These are phyloP conservation scores for Parapsyche elsis DNA, from an alignment of 1,140 invertebrate genomes.

Conservation along the genomic window DNA sequence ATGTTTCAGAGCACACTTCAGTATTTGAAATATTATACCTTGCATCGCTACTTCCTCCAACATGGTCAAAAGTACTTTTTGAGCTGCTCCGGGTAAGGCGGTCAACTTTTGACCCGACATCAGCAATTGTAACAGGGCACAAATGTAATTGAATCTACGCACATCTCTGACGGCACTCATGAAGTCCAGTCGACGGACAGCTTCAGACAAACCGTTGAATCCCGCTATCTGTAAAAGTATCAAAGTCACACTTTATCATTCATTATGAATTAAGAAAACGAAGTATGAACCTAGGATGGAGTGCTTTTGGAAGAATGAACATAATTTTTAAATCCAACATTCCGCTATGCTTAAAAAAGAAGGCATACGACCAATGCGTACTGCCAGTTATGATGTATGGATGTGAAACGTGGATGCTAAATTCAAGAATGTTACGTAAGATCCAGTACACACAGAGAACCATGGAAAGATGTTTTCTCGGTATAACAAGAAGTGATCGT, in stretches of 20 bases:
- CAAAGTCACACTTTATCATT: no score
- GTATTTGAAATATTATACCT: slow-evolving; percentile 69
- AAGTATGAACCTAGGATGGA: no score
- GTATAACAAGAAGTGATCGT: no score
- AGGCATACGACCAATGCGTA: no score
- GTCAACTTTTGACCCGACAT: slow-evolving; percentile 86
- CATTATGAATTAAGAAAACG: background rate
- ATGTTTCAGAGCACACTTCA: background rate
- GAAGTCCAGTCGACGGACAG: slow-evolving; percentile 93
- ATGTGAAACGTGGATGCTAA: no score
- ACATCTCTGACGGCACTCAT: slow-evolving; percentile 93
- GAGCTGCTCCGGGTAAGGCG: slow-evolving; percentile 90
- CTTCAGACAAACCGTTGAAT: slow-evolving; percentile 95
- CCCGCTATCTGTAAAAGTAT: slow-evolving; percentile 81
- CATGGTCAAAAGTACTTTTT: slow-evolving; percentile 92
- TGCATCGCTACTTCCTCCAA: slow-evolving; percentile 93
- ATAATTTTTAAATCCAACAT: no score
- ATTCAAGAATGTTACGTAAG: no score
- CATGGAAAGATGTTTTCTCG: no score
- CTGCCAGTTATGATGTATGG: no score
- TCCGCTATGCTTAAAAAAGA: no score
- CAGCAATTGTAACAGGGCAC: slow-evolving; percentile 89
- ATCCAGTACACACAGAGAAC: no score
- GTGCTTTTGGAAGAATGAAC: no score
- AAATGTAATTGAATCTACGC: slow-evolving; percentile 95